Conservation (phyloP, 2,888 invertebrate species). For the Eristalinus sepulchralis region DNA sequence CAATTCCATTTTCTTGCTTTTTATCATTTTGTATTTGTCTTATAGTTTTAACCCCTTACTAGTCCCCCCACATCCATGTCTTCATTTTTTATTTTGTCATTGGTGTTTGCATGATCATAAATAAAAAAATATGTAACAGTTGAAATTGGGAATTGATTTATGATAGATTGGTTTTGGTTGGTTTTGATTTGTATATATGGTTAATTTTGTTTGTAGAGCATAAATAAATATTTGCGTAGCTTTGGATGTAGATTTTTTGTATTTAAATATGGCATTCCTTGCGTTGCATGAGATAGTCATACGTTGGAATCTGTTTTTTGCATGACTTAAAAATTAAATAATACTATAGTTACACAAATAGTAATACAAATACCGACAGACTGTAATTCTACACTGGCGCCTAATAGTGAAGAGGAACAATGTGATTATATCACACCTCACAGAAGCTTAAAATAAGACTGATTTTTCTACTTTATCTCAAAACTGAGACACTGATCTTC, state of each 20-base stretch:
- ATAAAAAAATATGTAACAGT: constrained; percentile 12
- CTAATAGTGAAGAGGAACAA: too few relatives aligned
- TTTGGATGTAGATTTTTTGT: too few relatives aligned
- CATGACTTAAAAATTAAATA: too few relatives aligned
- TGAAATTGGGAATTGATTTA: constrained; percentile 6
- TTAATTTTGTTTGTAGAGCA: not conserved
- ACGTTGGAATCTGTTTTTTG: too few relatives aligned
- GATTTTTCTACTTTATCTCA: not conserved
- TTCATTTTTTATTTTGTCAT: constrained; percentile 7
- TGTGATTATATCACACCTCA: not conserved
- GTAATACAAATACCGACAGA: too few relatives aligned
- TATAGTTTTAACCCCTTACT: constrained; percentile 7
- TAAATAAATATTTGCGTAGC: too few relatives aligned
- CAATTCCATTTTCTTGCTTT: not conserved
- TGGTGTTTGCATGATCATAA: constrained; percentile 8
- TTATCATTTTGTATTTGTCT: not conserved
- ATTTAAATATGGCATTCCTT: too few relatives aligned
- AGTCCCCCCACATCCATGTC: not conserved
- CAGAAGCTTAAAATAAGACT: not conserved
- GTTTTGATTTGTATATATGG: not conserved
- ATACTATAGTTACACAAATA: too few relatives aligned
- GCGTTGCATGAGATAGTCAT: too few relatives aligned
- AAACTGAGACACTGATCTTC: not conserved
- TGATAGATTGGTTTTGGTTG: not conserved
- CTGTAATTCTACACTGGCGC: too few relatives aligned